Conservation (phyloP, 2,888 invertebrate genomes). For the Microdon myrmicae region DNA sequence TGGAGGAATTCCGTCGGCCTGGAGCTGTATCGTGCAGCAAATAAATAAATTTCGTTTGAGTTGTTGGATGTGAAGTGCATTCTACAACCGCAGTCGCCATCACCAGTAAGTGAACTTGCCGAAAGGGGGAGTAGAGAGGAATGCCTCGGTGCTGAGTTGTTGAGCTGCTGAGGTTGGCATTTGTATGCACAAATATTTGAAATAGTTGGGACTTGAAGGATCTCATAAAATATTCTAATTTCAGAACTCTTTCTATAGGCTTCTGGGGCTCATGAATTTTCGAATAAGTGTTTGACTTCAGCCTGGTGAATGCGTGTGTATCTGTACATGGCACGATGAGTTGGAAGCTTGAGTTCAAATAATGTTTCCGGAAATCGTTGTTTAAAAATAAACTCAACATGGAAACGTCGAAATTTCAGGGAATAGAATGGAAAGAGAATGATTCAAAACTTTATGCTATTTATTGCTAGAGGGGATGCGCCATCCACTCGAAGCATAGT, state of each 20-base stretch:
- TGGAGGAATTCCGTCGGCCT: slow-evolving; percentile 43
- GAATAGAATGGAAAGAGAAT: too few species aligned
- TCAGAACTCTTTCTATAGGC: slow-evolving; percentile 43
- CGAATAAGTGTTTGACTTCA: slow-evolving; percentile 44
- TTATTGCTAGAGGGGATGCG: slow-evolving; percentile 49
- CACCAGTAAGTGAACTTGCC: slow-evolving; percentile 20
- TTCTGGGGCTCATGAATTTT: slow-evolving; percentile 45
- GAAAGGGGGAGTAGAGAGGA: slow-evolving; percentile 38
- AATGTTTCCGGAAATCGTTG: slow-evolving; percentile 52
- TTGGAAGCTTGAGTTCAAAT: slow-evolving; percentile 45
- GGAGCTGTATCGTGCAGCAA: slow-evolving; percentile 45
- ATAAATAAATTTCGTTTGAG: slow-evolving; percentile 49
- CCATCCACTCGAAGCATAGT: slow-evolving; percentile 44
- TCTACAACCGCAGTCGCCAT: too few species aligned
- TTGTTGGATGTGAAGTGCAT: slow-evolving; percentile 26
- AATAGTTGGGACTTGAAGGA: slow-evolving; percentile 51
- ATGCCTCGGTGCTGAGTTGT: too few species aligned
- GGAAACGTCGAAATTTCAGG: too few species aligned
- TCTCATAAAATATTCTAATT: slow-evolving; percentile 53
- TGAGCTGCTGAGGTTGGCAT: slow-evolving; percentile 43
- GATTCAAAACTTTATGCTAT: too few species aligned
- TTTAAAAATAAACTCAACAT: slow-evolving; percentile 48
- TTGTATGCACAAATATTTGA: slow-evolving; percentile 51
- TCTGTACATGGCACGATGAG: too few species aligned
- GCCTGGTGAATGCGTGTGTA: slow-evolving; percentile 43